Evolutionary conservation across 2,113 vertebrate genomes (phyloP).

Genomic region (Hippoglossus stenolepis): DNA sequence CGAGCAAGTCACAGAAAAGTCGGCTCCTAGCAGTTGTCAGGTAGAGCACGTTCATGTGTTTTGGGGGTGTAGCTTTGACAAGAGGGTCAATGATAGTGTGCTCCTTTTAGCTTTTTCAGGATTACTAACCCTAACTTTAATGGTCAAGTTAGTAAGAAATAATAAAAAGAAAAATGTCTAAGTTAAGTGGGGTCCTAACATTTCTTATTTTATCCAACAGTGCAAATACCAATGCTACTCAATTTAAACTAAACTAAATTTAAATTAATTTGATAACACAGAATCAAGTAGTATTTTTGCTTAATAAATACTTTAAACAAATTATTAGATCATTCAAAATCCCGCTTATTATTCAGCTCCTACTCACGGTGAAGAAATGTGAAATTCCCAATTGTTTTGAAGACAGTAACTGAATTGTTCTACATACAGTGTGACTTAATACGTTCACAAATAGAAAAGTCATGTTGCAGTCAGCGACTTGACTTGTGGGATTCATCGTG

Average conservation of each 20-base stretch:
- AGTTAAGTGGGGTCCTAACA: not conserved
- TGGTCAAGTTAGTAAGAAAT: no score
- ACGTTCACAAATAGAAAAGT: conserved; percentile 20
- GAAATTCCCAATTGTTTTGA: not conserved
- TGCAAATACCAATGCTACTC: not conserved
- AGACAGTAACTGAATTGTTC: conserved; percentile 11
- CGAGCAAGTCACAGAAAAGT: no score
- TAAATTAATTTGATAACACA: not conserved
- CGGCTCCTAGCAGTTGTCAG: no score
- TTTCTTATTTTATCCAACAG: not conserved
- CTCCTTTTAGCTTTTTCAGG: no score
- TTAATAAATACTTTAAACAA: not conserved
- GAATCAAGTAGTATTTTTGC: not conserved
- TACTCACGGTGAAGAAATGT: not conserved
- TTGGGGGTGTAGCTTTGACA: no score
- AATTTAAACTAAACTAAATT: not conserved
- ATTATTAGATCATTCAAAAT: not conserved
- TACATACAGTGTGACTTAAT: not conserved
- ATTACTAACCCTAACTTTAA: no score
- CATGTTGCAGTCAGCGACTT: conserved; percentile 22
- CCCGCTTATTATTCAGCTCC: not conserved
- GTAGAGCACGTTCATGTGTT: no score
- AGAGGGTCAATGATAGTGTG: no score
- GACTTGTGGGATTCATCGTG: conserved; percentile 24
- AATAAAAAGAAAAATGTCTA: not conserved